Conservation (phyloP, 2,113 vertebrate species). For the Pseudopipra pipra region DNA sequence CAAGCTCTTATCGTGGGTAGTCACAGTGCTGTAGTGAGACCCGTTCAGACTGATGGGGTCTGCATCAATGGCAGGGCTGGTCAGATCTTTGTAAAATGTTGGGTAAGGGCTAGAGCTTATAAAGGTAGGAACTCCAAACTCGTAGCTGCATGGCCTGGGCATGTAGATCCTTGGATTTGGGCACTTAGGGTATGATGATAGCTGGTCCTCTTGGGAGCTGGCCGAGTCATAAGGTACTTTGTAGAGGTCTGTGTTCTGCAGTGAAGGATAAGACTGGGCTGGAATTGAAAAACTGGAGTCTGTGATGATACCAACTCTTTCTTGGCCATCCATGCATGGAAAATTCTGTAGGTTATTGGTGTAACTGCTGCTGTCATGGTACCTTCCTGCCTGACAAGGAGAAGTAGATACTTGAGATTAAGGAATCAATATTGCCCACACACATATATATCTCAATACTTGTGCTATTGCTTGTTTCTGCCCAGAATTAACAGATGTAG, state of each 20-base stretch:
- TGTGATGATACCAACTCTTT: constrained; percentile 73
- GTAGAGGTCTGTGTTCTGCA: constrained; percentile 81
- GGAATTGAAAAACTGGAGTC: constrained; percentile 75
- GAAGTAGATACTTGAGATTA: neutral
- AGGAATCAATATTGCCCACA: neutral
- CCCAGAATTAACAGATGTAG: neutral
- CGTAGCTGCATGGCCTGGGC: constrained; percentile 80
- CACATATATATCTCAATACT: fast-evolving
- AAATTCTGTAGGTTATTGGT: constrained; percentile 69
- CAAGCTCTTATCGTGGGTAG: constrained; percentile 72
- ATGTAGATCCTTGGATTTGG: constrained; percentile 81
- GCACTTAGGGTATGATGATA: constrained; percentile 77
- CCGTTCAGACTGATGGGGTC: constrained; percentile 73
- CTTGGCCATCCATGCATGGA: constrained; percentile 77
- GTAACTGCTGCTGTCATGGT: constrained; percentile 63
- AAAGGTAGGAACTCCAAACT: constrained; percentile 81
- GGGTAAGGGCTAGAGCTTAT: constrained; percentile 75
- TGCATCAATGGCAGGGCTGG: constrained; percentile 55
- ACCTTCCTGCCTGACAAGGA: constrained; percentile 69
- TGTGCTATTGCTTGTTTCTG: neutral
- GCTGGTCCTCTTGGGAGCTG: constrained; percentile 74
- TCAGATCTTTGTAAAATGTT: constrained; percentile 73
- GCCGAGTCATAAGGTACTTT: constrained; percentile 76
- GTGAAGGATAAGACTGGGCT: constrained; percentile 76
- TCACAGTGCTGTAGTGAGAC: constrained; percentile 65